A percentile compares a stretch with the other conserved stretches of the same genome.
These are phyloP conservation scores for Platycheirus albimanus DNA, from an alignment of 2,888 invertebrate species.

Conservation along the genomic window DNA sequence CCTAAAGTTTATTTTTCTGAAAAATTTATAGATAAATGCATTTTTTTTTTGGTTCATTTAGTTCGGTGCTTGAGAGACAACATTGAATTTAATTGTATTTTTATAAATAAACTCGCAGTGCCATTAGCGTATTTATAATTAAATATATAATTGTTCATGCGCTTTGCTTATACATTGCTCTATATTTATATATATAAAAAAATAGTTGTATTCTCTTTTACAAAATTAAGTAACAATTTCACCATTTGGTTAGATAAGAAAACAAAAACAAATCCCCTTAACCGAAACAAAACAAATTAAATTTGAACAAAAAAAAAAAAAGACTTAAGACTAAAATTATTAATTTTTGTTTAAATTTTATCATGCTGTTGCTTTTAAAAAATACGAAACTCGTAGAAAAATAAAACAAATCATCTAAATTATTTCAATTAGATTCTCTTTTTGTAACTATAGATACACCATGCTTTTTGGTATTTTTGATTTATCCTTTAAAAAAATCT, in stretches of 20 bases:
- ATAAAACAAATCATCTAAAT: conserved; percentile 22
- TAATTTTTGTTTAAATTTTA: conserved; percentile 9
- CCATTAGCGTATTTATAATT: conserved; percentile 24
- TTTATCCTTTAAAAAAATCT: conserved; percentile 38
- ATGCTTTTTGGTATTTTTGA: conserved; percentile 39
- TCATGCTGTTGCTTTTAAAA: conserved; percentile 46
- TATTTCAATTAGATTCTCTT: conserved; percentile 1
- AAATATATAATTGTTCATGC: conserved; percentile 40
- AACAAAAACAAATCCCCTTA: conserved; percentile 41
- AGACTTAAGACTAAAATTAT: conserved; percentile 25
- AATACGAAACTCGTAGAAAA: conserved; percentile 9
- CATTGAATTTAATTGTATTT: conserved; percentile 3
- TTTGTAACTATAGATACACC: conserved; percentile 43
- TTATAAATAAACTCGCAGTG: conserved; percentile 42
- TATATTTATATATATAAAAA: conserved; percentile 23
- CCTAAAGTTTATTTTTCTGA: too few relatives aligned
- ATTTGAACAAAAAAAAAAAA: conserved; percentile 10
- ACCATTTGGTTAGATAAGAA: conserved; percentile 15
- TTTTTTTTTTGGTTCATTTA: not conserved
- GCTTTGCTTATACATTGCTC: conserved; percentile 48
- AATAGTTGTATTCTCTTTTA: conserved; percentile 9
- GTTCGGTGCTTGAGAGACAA: conserved; percentile 36
- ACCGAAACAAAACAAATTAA: conserved; percentile 41
- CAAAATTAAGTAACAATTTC: conserved; percentile 30
- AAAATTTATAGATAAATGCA: not conserved